These are phyloP conservation scores for Proterorhinus semilunaris DNA, from an alignment of 2,113 vertebrate genomes.

Conservation along the genomic window DNA sequence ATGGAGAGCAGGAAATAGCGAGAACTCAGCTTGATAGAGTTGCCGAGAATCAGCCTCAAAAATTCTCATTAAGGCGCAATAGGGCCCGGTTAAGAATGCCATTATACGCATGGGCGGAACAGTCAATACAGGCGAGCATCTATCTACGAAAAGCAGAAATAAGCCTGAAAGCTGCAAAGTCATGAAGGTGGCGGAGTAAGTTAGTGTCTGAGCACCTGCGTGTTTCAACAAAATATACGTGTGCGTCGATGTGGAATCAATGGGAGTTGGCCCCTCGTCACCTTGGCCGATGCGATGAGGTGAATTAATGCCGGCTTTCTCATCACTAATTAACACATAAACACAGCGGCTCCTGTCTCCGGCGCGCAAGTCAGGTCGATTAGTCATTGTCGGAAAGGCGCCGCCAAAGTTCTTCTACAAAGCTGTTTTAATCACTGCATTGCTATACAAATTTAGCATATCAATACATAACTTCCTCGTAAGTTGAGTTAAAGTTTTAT, in stretches of 20 bases:
- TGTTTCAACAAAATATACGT: conserved; percentile 32
- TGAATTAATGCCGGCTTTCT: conserved; percentile 40
- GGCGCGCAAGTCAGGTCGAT: conserved; percentile 20
- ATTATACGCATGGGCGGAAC: conserved; percentile 35
- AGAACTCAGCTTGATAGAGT: conserved; percentile 6
- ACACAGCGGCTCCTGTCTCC: conserved; percentile 24
- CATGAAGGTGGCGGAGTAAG: conserved; percentile 29
- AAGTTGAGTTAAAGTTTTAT: too few relatives aligned
- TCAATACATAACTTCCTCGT: too few relatives aligned
- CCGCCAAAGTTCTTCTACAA: neutral
- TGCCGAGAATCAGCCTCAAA: conserved; percentile 11
- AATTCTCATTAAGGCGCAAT: conserved; percentile 17
- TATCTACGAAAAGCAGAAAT: conserved; percentile 22
- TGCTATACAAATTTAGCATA: too few relatives aligned
- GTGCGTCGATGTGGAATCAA: conserved; percentile 34
- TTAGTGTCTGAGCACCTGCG: conserved; percentile 15
- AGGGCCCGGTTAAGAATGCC: conserved; percentile 24
- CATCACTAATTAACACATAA: conserved; percentile 60
- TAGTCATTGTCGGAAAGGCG: neutral
- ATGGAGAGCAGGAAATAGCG: conserved; percentile 12
- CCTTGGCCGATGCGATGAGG: neutral
- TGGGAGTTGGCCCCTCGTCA: conserved; percentile 23
- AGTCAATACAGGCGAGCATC: conserved; percentile 40
- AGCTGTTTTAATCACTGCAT: neutral
- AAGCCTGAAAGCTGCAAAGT: conserved; percentile 23